Conservation (phyloP, 2,888 invertebrate species). For the Platycnemis pennipes region DNA sequence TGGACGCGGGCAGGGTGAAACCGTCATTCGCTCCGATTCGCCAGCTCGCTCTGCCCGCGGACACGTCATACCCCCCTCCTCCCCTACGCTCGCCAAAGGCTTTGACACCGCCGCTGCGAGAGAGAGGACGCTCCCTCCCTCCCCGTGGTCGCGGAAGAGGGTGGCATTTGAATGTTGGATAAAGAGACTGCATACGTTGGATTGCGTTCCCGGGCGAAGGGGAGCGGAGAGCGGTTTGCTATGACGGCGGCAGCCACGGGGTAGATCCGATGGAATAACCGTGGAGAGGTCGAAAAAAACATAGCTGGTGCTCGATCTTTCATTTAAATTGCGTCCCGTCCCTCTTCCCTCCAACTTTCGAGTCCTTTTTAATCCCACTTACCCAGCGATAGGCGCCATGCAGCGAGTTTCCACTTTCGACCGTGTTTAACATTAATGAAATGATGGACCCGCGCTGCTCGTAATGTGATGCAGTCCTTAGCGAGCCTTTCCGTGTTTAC, state of each 20-base stretch:
- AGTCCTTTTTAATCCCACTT: neutral
- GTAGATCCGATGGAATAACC: too few species aligned
- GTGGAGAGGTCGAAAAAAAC: neutral
- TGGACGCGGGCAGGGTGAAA: neutral
- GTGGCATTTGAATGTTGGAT: slow-evolving; percentile 2
- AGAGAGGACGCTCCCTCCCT: neutral
- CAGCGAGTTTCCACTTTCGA: neutral
- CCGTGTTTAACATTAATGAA: neutral
- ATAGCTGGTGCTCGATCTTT: neutral
- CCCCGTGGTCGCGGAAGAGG: neutral
- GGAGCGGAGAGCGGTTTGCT: neutral
- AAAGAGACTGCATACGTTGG: neutral
- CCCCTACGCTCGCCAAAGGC: neutral
- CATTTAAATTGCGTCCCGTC: neutral
- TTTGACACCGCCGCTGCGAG: neutral
- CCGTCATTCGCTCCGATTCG: slow-evolving; percentile 10
- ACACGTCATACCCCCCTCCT: neutral
- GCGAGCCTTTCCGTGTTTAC: neutral
- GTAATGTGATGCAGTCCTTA: neutral
- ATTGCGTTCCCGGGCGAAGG: neutral
- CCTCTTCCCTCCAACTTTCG: neutral
- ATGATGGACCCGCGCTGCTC: neutral
- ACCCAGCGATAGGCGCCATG: neutral
- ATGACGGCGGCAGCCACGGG: neutral
- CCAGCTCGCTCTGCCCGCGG: neutral